Evolutionary conservation across 1,140 invertebrate genomes (phyloP), one percentile per base, ranked within the genome.

Genomic region (Drosophila teissieri): DNA sequence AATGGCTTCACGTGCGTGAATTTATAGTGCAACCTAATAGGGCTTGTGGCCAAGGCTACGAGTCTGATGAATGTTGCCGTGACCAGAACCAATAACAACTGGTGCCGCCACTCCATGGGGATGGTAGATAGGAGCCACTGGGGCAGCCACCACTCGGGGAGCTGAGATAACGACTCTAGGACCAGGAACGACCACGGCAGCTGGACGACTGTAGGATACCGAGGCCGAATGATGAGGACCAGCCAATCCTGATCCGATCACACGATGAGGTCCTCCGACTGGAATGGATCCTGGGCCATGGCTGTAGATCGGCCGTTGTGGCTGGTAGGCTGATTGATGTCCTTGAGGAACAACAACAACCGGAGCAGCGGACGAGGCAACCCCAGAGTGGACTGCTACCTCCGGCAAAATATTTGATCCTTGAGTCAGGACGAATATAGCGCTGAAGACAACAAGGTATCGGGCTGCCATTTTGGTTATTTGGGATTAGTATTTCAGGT

Each of bases 381-480:
- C 31, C 7, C 27, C 19, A 12, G 19, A 39, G 39, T 64, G 63
- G 7, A 64, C 22, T 14, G 44, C 58, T 5, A 64, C 60, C 14
- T 37, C 8, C 1, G 31, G 1, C 14, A 22, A 4, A 14, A 67
- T 17, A 37, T 44, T 40, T 10, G 61, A 19, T 39, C 62, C 65
- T 27, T 31, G 37, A 11, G 31, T 63, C 37, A 69, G 22, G 22
- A 69, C 24, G 0, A 69, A 15, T 6, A 69, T 11, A 40, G 19
- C 63, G 24, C 65, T 55, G 39, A 69, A 31, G 27, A 37, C 10
- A 17, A 54, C 3, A 19, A 68, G n/a, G n/a, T 36, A 14, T 1
- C 22, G 65, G 34, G 53, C 11, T 31, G 34, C n/a, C 65, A 69
- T 69, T 22, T 55, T 0, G 60, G 40, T 22, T 63, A 11, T 24